Base-by-base conservation (phyloP, 2,797 vertebrate species). In the Xerus rutilus region DNA sequence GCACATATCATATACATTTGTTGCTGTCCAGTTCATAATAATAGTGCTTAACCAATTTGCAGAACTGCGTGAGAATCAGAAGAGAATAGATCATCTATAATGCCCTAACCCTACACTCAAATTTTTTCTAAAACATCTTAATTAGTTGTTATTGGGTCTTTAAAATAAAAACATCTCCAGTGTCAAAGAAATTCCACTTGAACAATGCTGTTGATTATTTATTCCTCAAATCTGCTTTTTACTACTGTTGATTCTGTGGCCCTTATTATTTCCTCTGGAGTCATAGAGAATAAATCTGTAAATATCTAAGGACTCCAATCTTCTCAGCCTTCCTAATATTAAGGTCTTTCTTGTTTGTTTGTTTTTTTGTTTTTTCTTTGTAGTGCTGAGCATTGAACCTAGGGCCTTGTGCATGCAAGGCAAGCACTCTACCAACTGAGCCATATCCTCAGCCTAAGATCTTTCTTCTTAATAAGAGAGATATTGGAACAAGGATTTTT, bases 401-500 rank as follows among this genome's bases (percentile, higher is more conserved):
- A 39, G 39, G 39, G 39, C 39, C 39, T 39, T 39, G 39, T 39
- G 39, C 39, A 39, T 39, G 39, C 39, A 39, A 39, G 39, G 39
- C 39, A 39, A 39, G 39, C 39, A 39, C 39, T 39, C 39, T 39
- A 39, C 39, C 39, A 39, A 39, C 39, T 39, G 39, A 39, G 39
- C 39, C 39, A 39, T 39, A 39, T 39, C 39, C 39, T 3, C 39
- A 39, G 39, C 39, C 39, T 87, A 79, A 87, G 9, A 5, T 85
- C 43, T 95, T 90, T 81, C 82, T 95, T 92, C 25, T 84, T 84
- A 35, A 93, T 15, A 81, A 82, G 21, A 70, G 81, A 35, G 82
- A 88, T 92, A 85, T 2, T 43, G 13, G 52, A 78, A 32, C 67
- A 91, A 89, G 14, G 28, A 79, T 83, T 92, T 94, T 25, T 87